Evolutionary conservation across 2,113 vertebrate species (phyloP).

Genomic region (Nothoprocta perdicaria): DNA sequence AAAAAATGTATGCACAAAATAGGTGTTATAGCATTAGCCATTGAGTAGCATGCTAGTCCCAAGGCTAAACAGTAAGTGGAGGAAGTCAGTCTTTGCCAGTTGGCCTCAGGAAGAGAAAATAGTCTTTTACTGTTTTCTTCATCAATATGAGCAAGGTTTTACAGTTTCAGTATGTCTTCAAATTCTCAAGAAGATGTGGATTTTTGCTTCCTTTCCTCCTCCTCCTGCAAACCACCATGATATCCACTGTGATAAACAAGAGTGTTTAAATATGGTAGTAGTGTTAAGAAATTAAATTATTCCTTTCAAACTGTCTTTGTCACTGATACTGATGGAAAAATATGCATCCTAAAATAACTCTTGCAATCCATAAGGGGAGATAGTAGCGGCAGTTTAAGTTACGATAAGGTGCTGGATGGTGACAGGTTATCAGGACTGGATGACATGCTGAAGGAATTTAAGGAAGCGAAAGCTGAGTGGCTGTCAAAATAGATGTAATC

Average conservation of each 20-base stretch:
- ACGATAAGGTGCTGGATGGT: constrained; percentile 16
- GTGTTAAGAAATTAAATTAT: constrained; percentile 52
- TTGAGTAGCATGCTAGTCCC: neutral
- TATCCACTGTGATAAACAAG: neutral
- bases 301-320: constrained; percentile 41
- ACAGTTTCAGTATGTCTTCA: neutral
- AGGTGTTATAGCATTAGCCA: neutral
- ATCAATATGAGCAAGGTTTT: neutral
- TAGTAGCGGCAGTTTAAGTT: neutral
- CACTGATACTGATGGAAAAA: constrained; percentile 31
- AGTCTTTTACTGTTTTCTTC: neutral
- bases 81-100: neutral
- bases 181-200: neutral
- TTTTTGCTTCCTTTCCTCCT: neutral
- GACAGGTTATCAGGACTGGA: constrained; percentile 38
- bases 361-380: neutral
- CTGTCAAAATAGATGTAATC: constrained; percentile 65
- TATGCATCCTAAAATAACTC: constrained; percentile 47
- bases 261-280: neutral
- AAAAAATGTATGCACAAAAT: neutral
- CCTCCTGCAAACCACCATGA: neutral
- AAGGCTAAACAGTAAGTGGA: neutral
- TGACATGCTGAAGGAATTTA: constrained; percentile 50
- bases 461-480: neutral
- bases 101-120: neutral